Conservation (phyloP, 2,888 invertebrate species). For the Lucinisca nassula region DNA sequence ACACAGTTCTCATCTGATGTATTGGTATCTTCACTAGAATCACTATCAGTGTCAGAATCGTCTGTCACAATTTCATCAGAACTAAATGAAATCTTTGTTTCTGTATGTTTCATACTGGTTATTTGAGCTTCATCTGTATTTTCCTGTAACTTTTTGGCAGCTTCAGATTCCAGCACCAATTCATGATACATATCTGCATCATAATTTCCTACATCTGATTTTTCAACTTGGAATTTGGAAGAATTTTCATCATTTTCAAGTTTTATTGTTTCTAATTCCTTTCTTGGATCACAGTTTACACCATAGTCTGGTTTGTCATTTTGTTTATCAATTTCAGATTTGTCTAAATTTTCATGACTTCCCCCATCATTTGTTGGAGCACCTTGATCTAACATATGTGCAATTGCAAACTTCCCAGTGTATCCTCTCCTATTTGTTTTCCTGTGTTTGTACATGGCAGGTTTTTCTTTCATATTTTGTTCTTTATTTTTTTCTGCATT, state of each 20-base stretch:
- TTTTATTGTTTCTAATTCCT: background rate
- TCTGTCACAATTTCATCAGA: background rate
- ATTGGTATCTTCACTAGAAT: background rate
- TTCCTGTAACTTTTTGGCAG: background rate
- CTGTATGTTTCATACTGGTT: background rate
- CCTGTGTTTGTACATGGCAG: background rate
- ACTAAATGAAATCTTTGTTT: background rate
- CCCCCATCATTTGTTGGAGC: background rate
- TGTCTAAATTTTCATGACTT: background rate
- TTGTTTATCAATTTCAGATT: background rate
- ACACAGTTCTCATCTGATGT: background rate
- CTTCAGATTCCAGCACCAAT: background rate
- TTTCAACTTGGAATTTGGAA: too few species aligned
- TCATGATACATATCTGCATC: background rate
- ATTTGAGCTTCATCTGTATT: background rate
- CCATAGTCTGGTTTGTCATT: too few species aligned
- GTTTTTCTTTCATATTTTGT: background rate
- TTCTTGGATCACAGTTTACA: too few species aligned
- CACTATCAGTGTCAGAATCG: background rate
- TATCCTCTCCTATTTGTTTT: background rate
- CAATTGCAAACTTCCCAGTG: constrained; percentile 2
- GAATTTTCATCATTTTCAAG: background rate
- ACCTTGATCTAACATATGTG: background rate
- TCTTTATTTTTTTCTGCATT: background rate
- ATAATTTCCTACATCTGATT: background rate